Evolutionary conservation across 2,113 vertebrate species (phyloP).

Genomic region (Saccopteryx leptura): DNA sequence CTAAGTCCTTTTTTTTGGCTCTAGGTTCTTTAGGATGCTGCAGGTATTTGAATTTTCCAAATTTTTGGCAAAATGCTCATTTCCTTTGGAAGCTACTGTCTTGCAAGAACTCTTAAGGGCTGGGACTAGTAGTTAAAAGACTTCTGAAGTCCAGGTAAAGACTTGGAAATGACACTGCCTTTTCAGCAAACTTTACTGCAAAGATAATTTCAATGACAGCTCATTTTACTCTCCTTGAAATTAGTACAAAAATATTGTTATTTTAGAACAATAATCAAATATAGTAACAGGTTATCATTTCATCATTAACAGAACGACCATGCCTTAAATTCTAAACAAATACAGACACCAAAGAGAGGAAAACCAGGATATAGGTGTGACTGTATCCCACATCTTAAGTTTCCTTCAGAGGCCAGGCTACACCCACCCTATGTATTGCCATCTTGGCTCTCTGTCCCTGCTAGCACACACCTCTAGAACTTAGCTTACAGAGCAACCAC

Average conservation of each 20-base stretch:
- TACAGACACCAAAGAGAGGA: not conserved
- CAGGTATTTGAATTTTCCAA: not conserved
- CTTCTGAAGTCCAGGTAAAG: not conserved
- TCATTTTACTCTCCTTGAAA: not conserved
- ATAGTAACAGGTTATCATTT: not conserved
- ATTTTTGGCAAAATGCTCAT: not conserved
- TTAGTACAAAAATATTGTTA: not conserved
- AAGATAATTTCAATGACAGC: not conserved
- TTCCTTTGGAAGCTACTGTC: not conserved
- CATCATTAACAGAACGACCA: not conserved
- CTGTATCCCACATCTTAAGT: not conserved
- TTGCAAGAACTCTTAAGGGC: not conserved
- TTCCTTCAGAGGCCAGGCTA: not conserved
- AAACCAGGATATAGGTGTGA: not conserved
- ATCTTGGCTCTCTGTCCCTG: not conserved
- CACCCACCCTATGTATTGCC: not conserved
- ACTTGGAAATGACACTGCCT: not conserved
- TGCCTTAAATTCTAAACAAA: slow-evolving; percentile 26
- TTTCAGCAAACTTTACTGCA: not conserved
- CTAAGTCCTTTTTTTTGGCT: not conserved
- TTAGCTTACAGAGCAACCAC: not conserved
- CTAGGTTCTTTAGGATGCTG: not conserved
- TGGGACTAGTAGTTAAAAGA: not conserved
- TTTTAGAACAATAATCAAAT: not conserved
- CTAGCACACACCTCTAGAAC: not conserved